Conservation (phyloP, 2,113 vertebrate species). For the Brachionichthys hirsutus region DNA sequence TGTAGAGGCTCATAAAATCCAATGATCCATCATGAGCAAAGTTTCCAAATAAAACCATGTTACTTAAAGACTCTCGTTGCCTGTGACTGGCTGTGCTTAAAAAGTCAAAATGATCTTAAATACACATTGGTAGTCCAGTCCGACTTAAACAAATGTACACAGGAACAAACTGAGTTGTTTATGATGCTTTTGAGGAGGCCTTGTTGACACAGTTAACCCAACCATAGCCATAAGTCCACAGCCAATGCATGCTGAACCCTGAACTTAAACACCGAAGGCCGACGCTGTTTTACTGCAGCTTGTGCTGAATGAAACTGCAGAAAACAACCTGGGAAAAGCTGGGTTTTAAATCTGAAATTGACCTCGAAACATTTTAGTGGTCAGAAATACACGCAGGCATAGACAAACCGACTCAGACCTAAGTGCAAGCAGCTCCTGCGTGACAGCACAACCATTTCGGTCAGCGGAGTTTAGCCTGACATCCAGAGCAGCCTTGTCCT, state of each 20-base stretch:
- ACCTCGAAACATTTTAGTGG: constrained; percentile 22
- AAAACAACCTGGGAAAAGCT: constrained; percentile 35
- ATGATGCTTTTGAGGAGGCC: constrained; percentile 20
- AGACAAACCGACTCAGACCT: constrained; percentile 69
- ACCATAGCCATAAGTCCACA: constrained; percentile 2
- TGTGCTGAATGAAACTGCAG: constrained; percentile 16
- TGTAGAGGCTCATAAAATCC: constrained; percentile 57
- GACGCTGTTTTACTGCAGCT: constrained; percentile 1
- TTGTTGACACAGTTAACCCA: no score
- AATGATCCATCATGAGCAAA: constrained; percentile 52
- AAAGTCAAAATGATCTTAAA: constrained; percentile 34
- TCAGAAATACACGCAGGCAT: constrained; percentile 20
- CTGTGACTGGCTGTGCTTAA: constrained; percentile 19
- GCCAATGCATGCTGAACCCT: constrained; percentile 6
- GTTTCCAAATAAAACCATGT: constrained; percentile 63
- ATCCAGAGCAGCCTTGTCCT: constrained; percentile 74
- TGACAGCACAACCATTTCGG: constrained; percentile 69
- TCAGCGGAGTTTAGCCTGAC: constrained; percentile 77
- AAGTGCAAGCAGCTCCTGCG: constrained; percentile 76
- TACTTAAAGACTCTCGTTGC: constrained; percentile 59
- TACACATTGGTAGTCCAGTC: constrained; percentile 31
- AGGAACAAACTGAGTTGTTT: constrained; percentile 16
- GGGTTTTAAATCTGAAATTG: constrained; percentile 11
- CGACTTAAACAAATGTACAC: constrained; percentile 35
- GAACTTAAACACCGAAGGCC: constrained; percentile 1